phyloP scores from a whole-genome alignment of 2,888 invertebrate genomes.

The Pollenia labialis region DNA sequence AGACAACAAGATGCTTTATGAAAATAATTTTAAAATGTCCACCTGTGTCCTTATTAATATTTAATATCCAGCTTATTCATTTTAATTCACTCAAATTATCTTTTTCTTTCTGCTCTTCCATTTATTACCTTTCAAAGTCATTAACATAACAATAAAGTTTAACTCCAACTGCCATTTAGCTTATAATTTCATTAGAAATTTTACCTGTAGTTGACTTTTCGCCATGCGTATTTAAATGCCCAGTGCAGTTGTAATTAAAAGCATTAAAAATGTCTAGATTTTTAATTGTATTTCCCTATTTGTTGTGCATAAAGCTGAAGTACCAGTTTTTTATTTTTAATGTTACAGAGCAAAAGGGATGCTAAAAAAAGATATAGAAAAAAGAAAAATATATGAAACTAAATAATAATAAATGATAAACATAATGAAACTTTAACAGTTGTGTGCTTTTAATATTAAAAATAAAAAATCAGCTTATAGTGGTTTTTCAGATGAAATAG shows the following conservation, averaged over 20 bases:
- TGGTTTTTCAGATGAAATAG: not conserved
- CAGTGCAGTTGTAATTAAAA: constrained; percentile 15
- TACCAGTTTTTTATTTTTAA: no score
- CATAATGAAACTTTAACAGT: constrained; percentile 22
- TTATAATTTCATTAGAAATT: not conserved
- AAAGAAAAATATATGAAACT: not conserved
- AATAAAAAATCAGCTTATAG: not conserved
- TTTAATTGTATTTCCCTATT: not conserved
- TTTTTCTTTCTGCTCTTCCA: not conserved
- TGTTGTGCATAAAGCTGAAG: not conserved
- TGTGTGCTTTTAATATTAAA: constrained; percentile 6
- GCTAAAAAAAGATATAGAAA: not conserved
- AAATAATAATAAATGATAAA: constrained; percentile 4
- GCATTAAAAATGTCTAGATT: constrained; percentile 33
- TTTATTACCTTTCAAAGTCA: not conserved
- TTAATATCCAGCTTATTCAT: constrained; percentile 9
- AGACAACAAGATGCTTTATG: not conserved
- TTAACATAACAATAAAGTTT: constrained; percentile 21
- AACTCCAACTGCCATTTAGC: constrained; percentile 13
- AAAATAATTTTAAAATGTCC: constrained; percentile 5
- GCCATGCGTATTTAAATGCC: not conserved
- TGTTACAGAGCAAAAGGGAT: not conserved
- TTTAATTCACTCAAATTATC: constrained; percentile 7
- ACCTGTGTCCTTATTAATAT: not conserved
- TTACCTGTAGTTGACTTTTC: not conserved